phyloP scores from a whole-genome alignment of 2,113 vertebrate genomes.

The Eleginops maclovinus region DNA sequence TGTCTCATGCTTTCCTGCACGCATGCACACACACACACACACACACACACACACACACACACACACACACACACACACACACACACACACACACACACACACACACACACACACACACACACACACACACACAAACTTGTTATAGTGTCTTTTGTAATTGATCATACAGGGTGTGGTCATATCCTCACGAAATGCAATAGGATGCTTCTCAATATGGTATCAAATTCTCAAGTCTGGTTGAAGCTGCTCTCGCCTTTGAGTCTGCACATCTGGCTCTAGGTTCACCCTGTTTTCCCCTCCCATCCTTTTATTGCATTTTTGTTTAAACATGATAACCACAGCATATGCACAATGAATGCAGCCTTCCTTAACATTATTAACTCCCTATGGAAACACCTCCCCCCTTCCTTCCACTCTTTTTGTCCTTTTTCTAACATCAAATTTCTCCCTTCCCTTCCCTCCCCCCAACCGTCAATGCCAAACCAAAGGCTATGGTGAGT shows the following conservation, averaged over 20 bases:
- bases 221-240: constrained; percentile 17
- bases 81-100: too few species aligned
- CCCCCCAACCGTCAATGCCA: constrained; percentile 4
- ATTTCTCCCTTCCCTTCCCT: constrained; percentile 29
- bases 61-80: not conserved
- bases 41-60: too few species aligned
- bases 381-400: not conserved
- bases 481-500: constrained; percentile 83
- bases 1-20: not conserved
- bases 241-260: not conserved
- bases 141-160: constrained; percentile 32
- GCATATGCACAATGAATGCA: not conserved
- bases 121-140: constrained; percentile 10
- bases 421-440: constrained; percentile 50
- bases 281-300: not conserved
- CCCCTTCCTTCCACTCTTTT: not conserved
- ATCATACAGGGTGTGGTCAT: constrained; percentile 10
- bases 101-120: not conserved
- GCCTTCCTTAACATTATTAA: constrained; percentile 9
- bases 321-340: not conserved
- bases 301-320: not conserved
- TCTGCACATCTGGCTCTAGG: not conserved
- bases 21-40: not conserved
- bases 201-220: constrained; percentile 28
- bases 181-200: constrained; percentile 48